phyloP scores from a whole-genome alignment of 2,797 vertebrate genomes.

The Acrossocheilus wenchowensis region DNA sequence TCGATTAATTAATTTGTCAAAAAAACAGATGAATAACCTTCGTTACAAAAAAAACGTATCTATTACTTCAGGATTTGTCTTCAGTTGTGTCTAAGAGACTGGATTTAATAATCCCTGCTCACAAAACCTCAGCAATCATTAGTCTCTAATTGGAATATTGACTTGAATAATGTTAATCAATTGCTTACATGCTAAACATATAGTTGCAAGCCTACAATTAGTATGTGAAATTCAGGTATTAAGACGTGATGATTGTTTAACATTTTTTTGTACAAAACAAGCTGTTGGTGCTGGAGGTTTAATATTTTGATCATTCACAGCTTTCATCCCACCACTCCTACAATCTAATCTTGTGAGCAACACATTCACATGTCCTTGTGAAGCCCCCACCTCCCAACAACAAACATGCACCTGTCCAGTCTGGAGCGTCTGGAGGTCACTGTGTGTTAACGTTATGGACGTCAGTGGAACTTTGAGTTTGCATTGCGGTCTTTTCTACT shows the following conservation, averaged over 20 bases:
- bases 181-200: slow-evolving; percentile 5
- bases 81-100: slow-evolving; percentile 14
- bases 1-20: neutral
- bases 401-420: slow-evolving; percentile 33
- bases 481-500: slow-evolving; percentile 62
- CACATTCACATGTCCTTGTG: slow-evolving; percentile 40
- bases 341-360: slow-evolving; percentile 35
- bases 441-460: slow-evolving; percentile 62
- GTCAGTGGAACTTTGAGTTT: slow-evolving; percentile 62
- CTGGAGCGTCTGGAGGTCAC: slow-evolving; percentile 45
- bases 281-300: slow-evolving; percentile 28
- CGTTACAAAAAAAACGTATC: neutral
- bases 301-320: slow-evolving; percentile 13
- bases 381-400: slow-evolving; percentile 34
- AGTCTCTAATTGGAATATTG: neutral
- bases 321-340: slow-evolving; percentile 9
- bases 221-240: slow-evolving; percentile 49
- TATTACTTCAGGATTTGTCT: neutral
- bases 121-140: slow-evolving; percentile 37
- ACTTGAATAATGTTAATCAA: slow-evolving; percentile 2
- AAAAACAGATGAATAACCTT: neutral
- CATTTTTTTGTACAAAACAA: slow-evolving; percentile 18
- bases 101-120: neutral
- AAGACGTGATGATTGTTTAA: slow-evolving; percentile 54
- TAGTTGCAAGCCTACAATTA: slow-evolving; percentile 42